Conservation (phyloP, 2,888 invertebrate species). For the Hemistola chrysoprasaria region DNA sequence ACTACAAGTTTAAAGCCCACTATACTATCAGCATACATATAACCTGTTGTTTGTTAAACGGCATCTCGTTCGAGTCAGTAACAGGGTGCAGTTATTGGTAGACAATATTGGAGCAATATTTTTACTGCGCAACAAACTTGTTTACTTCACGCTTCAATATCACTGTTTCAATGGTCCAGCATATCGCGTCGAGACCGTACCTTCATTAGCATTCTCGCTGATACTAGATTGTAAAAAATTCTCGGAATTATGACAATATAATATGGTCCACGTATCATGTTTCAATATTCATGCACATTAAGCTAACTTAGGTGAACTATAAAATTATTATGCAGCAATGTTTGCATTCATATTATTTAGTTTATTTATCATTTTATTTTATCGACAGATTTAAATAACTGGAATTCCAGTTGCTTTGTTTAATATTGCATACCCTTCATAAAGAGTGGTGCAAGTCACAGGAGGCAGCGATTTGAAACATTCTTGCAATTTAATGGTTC, state of each 20-base stretch:
- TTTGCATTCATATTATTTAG: conserved; percentile 24
- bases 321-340: conserved; percentile 10
- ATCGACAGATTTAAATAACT: conserved; percentile 25
- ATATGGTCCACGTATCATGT: conserved; percentile 12
- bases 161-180: conserved; percentile 25
- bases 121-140: conserved; percentile 57
- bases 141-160: conserved; percentile 41
- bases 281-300: conserved; percentile 16
- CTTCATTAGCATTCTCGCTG: conserved; percentile 9
- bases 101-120: conserved; percentile 42
- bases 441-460: conserved; percentile 37
- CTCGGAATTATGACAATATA: conserved; percentile 17
- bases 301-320: conserved; percentile 1
- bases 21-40: background rate
- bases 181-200: conserved; percentile 9
- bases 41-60: conserved; percentile 1
- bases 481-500: background rate
- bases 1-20: background rate
- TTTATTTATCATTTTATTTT: conserved; percentile 33
- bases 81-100: conserved; percentile 1
- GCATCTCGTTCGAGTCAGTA: conserved; percentile 13
- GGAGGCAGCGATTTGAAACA: conserved; percentile 28
- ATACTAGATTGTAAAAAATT: conserved; percentile 4
- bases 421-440: conserved; percentile 36
- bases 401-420: conserved; percentile 39